phyloP scores from a whole-genome alignment of 1,140 invertebrate genomes.

The Neodiprion virginianus region DNA sequence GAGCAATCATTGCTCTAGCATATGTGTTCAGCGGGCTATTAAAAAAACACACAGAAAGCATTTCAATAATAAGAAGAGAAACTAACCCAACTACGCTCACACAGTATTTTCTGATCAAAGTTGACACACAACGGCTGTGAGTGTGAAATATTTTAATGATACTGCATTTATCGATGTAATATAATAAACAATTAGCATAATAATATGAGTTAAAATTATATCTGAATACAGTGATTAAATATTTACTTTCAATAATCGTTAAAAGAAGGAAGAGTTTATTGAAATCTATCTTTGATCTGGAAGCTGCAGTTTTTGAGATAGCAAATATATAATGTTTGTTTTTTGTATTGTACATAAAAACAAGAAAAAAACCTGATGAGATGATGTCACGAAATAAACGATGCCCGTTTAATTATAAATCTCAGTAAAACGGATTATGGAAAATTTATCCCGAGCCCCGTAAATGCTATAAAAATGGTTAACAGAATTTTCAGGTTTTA shows the following conservation, averaged over 20 bases:
- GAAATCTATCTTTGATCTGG: too few relatives aligned
- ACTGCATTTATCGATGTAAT: not conserved
- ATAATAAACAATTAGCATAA: slow-evolving; percentile 12
- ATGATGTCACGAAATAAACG: not conserved
- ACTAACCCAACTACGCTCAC: not conserved
- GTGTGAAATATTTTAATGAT: not conserved
- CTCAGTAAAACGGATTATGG: slow-evolving; percentile 18
- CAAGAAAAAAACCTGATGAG: not conserved
- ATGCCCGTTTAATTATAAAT: slow-evolving; percentile 17
- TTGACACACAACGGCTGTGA: not conserved
- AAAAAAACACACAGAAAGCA: not conserved
- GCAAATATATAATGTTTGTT: too few relatives aligned
- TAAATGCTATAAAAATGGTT: not conserved
- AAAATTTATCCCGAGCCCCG: slow-evolving; percentile 20
- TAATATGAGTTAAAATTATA: slow-evolving; percentile 1
- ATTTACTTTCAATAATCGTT: not conserved
- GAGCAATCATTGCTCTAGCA: slow-evolving; percentile 94
- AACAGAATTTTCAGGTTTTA: slow-evolving; percentile 52
- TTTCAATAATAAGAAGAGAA: slow-evolving; percentile 22
- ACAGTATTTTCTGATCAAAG: slow-evolving; percentile 8
- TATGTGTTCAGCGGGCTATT: not conserved
- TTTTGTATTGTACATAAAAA: not conserved
- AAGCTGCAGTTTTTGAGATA: too few relatives aligned
- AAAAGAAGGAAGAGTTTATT: too few relatives aligned
- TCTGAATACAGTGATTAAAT: not conserved